These are phyloP conservation scores for Bradypodion pumilum DNA, from an alignment of 2,797 vertebrate species.

Conservation along the genomic window DNA sequence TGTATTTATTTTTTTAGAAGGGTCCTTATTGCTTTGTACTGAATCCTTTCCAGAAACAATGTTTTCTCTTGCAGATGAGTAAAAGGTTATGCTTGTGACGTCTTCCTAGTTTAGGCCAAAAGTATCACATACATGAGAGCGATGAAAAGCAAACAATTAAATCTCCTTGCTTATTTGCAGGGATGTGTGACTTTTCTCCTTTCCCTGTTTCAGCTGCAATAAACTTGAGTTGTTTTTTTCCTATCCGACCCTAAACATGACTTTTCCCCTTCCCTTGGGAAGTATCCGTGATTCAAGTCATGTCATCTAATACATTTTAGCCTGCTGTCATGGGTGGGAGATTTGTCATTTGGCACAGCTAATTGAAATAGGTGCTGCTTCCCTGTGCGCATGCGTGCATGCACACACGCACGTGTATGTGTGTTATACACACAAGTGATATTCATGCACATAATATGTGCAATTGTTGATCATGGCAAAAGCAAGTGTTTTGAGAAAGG, in stretches of 20 bases:
- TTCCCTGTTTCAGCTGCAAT: not conserved
- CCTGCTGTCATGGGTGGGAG: not conserved
- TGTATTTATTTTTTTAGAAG: not conserved
- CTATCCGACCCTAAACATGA: not conserved
- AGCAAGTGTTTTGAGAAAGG: too few relatives aligned
- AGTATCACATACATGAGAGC: not conserved
- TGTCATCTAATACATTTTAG: not conserved
- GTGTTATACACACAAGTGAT: too few relatives aligned
- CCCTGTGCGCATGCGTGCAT: not conserved
- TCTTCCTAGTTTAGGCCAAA: not conserved
- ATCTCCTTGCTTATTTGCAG: not conserved
- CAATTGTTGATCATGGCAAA: too few relatives aligned
- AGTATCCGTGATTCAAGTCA: not conserved
- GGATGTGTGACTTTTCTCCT: not conserved
- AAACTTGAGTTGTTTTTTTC: not conserved
- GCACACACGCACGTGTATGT: too few relatives aligned
- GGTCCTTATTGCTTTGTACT: not conserved
- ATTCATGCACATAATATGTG: too few relatives aligned
- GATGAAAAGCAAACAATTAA: not conserved
- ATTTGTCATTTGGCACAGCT: not conserved
- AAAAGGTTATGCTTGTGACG: not conserved
- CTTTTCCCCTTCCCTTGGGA: not conserved
- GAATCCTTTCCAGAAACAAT: not conserved
- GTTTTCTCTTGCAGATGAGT: not conserved
- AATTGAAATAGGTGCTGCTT: not conserved